Base-by-base conservation (phyloP, 2,888 invertebrate genomes). In the Eubasilissa splendida region DNA sequence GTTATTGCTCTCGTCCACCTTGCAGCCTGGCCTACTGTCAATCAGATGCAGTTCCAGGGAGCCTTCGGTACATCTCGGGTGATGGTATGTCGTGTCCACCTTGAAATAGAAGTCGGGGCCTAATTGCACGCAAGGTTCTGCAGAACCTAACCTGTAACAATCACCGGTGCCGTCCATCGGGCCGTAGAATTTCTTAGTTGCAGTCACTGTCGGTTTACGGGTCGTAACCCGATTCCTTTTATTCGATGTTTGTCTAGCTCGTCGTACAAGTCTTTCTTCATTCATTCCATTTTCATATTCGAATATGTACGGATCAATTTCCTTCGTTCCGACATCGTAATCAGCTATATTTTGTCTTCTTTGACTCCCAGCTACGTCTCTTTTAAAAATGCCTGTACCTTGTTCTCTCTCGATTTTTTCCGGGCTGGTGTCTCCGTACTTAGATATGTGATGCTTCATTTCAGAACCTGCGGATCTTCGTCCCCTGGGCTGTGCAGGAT, bases 121-220 rank as follows among this genome's bases (percentile, higher is more conserved):
- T 12, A 59, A 9, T 11, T 31, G 11, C 9, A 14, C 10, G 12
- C 82, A 82, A 4, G 75, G 73, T 10, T 73, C 77, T 0, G 60
- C 31, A 3, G 75, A 77, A n/a, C 77, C 77, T 31, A 82, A 52
- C 58, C 66, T 76, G 63, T 79, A 80, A 58, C 82, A 82, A 42
- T 53, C 42, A 22, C 80, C 82, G 60, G 71, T 75, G 8, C 80
- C 80, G 14, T 74, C 22, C 60, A 82, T 22, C 1, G 80, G 82
- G n/a, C 80, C 82, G 22, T 75, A 82, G 52, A 11, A 53, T 54
- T 82, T 80, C 54, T 74, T 78, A 5, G 10, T n/a, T 4, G 14
- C 52, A 42, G 10, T n/a, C 9, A 14, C 52, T 42, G 10, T 14
- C 50, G 68, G 52, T 68, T 50, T 70, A 3, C 22, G 22, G 7